Base-by-base conservation (phyloP, 2,888 invertebrate species). In the Lucinisca nassula region DNA sequence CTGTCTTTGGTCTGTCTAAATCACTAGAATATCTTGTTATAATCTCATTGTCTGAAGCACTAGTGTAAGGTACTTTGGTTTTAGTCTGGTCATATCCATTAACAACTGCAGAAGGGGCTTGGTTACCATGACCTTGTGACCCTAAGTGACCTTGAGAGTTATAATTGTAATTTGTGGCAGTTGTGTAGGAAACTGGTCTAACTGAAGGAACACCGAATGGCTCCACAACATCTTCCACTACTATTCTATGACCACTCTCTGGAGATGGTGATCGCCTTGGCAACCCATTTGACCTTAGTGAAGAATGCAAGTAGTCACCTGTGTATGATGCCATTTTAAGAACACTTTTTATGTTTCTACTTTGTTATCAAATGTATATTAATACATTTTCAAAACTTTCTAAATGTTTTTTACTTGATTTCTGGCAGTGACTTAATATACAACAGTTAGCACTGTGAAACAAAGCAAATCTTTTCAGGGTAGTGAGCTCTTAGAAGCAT, bases 151-250 rank as follows among this genome's bases (percentile, higher is more conserved):
- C 73, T 45, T 38, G 73, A 30, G 40, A 40, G 27, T 76, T 55
- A 35, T 38, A 37, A 70, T 70, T 37, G 21, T 72, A 37, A 10
- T 37, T 24, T 3, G 21, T 32, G 67, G 27, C 27, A 38, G 21
- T 38, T 45, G 73, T 24, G 73, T 45, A 73, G 27, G 73, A 35
- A 14, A 6, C 8, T 51, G 49, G n/a, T 32, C 30, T n/a, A 35
- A 77, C 38, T 17, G 73, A 12, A 32, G 82, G 79, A 10, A 55
- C 79, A 30, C 89, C 67, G 58, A 77, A 84, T 10, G 89, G 89
- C 72, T 89, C 89, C 8, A 89, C 77, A 4, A 89, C 73, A 73
- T 87, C 86, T 24, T 89, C 89, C 3, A 87, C 87, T 4, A 89
- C 80, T 14, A 86, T 78, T 30, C 70, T 67, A 24, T 24, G 67